Base-by-base conservation (phyloP, 2,888 invertebrate genomes). In the Petrophora chlorosata region DNA sequence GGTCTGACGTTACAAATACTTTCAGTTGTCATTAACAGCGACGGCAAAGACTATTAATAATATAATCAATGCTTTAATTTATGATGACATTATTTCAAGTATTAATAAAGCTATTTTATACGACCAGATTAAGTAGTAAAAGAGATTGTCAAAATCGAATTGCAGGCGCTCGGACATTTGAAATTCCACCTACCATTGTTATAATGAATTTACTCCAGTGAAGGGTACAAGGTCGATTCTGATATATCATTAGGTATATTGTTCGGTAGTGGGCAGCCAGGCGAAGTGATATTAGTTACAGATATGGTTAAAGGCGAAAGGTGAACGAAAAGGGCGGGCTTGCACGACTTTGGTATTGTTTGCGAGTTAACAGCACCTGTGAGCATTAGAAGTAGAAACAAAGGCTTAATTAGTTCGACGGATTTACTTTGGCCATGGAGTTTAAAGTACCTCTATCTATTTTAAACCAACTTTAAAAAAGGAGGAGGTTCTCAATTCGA, bases 151-250 rank as follows among this genome's bases (percentile, higher is more conserved):
- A 44, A 59, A 65, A 73, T 61, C 60, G 46, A 56, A 65, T 68
- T 63, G 66, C 63, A 50, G 59, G 57, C 53, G 49, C 59, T 59
- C 50, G 61, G 50, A 54, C 63, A 63, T 62, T 69, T 51, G 15
- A 56, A 64, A 65, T 51, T 53, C 61, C 70, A 57, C 76, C 71
- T 54, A 59, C 61, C 76, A 78, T 70, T 74, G 70, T 76, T 79
- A 69, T 73, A 73, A 76, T 70, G 65, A 68, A 76, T 76, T 74
- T 75, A 70, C n/a, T 64, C 70, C 59, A 81, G 82, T 77, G 81
- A 85, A 70, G 68, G 82, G 76, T 73, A 70, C 83, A 85, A 84
- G 85, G 85, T 41, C 53, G 19, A 39, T 61, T 65, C 70, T 61
- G 65, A 73, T 67, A 69, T 76, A 75, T 76, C 68, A 75, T 76